Base-by-base conservation (phyloP, 2,797 vertebrate genomes). In the Micromesistius poutassou region DNA sequence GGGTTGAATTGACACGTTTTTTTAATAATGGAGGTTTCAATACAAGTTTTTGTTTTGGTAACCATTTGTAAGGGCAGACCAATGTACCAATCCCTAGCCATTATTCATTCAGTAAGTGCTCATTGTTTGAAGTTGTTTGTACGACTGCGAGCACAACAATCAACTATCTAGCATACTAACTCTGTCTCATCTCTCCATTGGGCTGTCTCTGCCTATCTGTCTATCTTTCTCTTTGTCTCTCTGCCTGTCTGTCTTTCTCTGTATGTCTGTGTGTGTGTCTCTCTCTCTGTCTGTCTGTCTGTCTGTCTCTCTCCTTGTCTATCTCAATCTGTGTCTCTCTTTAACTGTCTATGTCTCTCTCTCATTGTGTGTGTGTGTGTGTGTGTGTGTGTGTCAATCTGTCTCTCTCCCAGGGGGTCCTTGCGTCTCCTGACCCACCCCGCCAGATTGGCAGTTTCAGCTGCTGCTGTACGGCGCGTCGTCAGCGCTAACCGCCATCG, bases 371-470 rank as follows among this genome's bases (percentile, higher is more conserved):
- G 1, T 19, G 2, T 46, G 16, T 9, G n/a, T 25, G 2, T 13
- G 1, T 12, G 8, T 28, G n/a, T 28, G 9, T 68, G 25, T 28
- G 0, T 30, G 8, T 13, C 3, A 2, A 12, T 68, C 62, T 68
- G 9, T 68, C n/a, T 62, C 55, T 36, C 28, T 22, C 36, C 14
- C 79, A 96, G 95, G 90, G 92, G 79, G 68, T 46, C 94, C 46
- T 87, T 96, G 81, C 90, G 91, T 73, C 87, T 94, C 1, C 3
- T 95, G 28, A 93, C 94, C 71, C 92, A 91, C 0, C 35, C 89
- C 7, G 90, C 91, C 70, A 93, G 95, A 83, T 82, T 94, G 77
- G 75, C 86, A 0, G 96, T 94, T 94, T 5, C 95, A 95, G 73
- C 84, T 95, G 76, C 95, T 96, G 35, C 81, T 96, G 77, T 93